phyloP scores from a whole-genome alignment of 2,797 vertebrate species.

The Knipowitschia caucasica region DNA sequence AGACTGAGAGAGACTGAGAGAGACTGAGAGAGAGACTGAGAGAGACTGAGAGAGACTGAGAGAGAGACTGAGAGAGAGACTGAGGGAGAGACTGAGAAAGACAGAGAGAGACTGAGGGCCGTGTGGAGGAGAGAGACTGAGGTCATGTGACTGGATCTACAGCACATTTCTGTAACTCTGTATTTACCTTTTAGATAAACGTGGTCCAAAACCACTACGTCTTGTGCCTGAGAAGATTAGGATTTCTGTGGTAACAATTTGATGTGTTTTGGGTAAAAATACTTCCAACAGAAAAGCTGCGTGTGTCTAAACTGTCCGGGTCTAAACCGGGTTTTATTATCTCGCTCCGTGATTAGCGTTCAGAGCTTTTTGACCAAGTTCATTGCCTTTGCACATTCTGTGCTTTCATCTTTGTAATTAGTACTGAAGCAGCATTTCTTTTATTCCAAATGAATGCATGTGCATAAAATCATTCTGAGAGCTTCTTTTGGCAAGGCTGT shows the following conservation, averaged over 20 bases:
- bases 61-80: too few species aligned
- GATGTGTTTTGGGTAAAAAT: neutral
- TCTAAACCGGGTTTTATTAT: slow-evolving; percentile 56
- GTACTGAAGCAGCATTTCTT: slow-evolving; percentile 75
- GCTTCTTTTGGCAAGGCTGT: slow-evolving; percentile 66
- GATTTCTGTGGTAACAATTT: neutral
- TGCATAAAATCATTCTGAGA: slow-evolving; percentile 78
- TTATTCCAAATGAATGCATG: slow-evolving; percentile 79
- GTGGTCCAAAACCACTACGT: neutral
- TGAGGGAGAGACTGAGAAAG: too few species aligned
- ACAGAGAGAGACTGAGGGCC: too few species aligned
- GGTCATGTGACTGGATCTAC: too few species aligned
- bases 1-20: too few species aligned
- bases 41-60: too few species aligned
- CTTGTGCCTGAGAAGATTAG: neutral
- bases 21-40: too few species aligned
- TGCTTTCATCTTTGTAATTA: slow-evolving; percentile 80
- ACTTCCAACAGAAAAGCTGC: slow-evolving; percentile 33
- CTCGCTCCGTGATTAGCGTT: slow-evolving; percentile 56
- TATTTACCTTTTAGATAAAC: too few species aligned
- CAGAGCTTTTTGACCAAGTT: slow-evolving; percentile 69
- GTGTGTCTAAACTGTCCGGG: slow-evolving; percentile 31
- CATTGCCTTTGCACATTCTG: slow-evolving; percentile 72
- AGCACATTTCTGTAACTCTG: too few species aligned
- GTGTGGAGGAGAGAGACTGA: too few species aligned